These are phyloP conservation scores for Mechanitis mazaeus DNA, from an alignment of 2,888 invertebrate species.

Conservation along the genomic window DNA sequence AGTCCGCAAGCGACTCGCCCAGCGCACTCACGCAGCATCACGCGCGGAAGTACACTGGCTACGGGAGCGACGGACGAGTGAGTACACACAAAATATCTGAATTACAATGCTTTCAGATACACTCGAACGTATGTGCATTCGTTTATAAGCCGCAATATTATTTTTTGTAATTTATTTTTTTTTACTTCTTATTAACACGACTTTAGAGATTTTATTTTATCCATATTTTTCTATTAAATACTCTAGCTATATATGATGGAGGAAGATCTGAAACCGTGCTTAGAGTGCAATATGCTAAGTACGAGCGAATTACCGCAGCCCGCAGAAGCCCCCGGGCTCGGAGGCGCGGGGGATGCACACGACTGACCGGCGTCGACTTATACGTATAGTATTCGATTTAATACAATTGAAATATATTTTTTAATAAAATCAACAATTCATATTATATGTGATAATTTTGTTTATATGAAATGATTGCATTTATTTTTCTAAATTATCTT, in stretches of 20 bases:
- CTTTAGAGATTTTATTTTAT: no score
- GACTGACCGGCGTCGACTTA: neutral
- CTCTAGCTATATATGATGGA: conserved; percentile 52
- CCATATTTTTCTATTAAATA: neutral
- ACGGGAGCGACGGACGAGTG: conserved; percentile 55
- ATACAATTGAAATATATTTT: no score
- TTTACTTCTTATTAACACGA: no score
- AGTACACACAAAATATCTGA: neutral
- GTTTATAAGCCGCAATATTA: no score
- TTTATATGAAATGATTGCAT: no score
- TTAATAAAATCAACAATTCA: no score
- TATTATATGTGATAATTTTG: no score
- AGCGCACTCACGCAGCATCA: conserved; percentile 25
- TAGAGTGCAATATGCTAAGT: conserved; percentile 46
- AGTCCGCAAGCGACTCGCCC: conserved; percentile 31
- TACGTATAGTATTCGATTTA: no score
- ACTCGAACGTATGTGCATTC: no score
- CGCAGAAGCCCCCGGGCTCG: neutral
- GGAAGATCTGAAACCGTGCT: conserved; percentile 50
- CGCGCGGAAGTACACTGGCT: conserved; percentile 39
- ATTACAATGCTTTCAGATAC: no score
- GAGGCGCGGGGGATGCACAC: conserved; percentile 31
- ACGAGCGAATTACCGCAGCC: conserved; percentile 17
- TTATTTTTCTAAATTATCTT: no score
- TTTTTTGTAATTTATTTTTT: no score